phyloP scores from a whole-genome alignment of 2,888 invertebrate genomes.

The Sphaerophoria taeniata region DNA sequence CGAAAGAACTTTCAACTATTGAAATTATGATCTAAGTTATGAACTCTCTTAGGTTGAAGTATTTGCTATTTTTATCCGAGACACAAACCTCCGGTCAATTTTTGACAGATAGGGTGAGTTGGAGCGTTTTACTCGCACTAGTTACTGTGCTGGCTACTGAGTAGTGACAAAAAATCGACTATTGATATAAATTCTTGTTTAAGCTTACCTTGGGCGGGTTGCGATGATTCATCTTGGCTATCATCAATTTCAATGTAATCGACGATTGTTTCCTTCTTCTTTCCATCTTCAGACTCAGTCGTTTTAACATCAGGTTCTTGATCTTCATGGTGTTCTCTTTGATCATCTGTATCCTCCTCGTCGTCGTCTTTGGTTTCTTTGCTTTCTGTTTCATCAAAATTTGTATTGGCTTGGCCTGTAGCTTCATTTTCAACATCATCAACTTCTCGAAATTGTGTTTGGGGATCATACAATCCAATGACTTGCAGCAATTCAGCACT shows the following conservation, averaged over 20 bases:
- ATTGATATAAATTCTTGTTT: too few relatives aligned
- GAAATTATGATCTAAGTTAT: too few relatives aligned
- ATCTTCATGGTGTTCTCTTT: not conserved
- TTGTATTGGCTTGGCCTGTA: too few relatives aligned
- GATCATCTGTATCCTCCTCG: not conserved
- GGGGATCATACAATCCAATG: conserved; percentile 83
- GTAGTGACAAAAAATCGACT: too few relatives aligned
- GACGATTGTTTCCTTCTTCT: not conserved
- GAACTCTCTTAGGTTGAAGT: too few relatives aligned
- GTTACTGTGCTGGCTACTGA: too few relatives aligned
- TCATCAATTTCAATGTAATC: conserved; percentile 50
- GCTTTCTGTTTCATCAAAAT: too few relatives aligned
- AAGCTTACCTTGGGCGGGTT: conserved; percentile 22
- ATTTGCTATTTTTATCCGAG: too few relatives aligned
- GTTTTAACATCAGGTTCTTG: not conserved
- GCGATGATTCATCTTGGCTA: conserved; percentile 4
- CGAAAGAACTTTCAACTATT: too few relatives aligned
- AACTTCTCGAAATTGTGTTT: conserved; percentile 49
- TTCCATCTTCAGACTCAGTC: not conserved
- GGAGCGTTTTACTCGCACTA: too few relatives aligned
- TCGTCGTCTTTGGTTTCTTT: not conserved
- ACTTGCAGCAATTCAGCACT: conserved; percentile 91
- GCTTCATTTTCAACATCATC: not conserved
- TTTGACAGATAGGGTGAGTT: too few relatives aligned
- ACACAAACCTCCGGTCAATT: too few relatives aligned